Conservation (phyloP, 2,888 invertebrate species). For the Drosophila quinaria region DNA sequence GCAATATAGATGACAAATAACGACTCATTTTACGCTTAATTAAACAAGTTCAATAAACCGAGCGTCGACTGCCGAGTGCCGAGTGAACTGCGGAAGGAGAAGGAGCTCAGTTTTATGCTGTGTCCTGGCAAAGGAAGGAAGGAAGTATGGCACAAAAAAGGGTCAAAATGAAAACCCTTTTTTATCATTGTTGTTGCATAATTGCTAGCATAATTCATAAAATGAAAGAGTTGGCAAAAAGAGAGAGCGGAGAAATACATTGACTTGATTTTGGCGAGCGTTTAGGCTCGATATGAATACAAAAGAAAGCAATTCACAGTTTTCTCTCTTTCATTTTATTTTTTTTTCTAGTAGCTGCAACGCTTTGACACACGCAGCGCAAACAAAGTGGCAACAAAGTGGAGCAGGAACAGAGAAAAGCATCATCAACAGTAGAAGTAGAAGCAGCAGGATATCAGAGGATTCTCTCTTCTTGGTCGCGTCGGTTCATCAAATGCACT, state of each 20-base stretch:
- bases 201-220: constrained; percentile 81
- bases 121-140: constrained; percentile 25
- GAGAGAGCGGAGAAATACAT: constrained; percentile 62
- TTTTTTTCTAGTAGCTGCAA: constrained; percentile 1
- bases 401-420: constrained; percentile 37
- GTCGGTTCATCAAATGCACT: constrained; percentile 79
- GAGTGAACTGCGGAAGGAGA: neutral
- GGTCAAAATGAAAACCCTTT: constrained; percentile 51
- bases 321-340: constrained; percentile 8
- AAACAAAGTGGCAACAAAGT: constrained; percentile 66
- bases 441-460: constrained; percentile 42
- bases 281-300: constrained; percentile 65
- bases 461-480: constrained; percentile 27
- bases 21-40: constrained; percentile 76
- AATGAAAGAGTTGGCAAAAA: constrained; percentile 38
- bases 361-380: constrained; percentile 60
- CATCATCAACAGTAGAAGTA: constrained; percentile 24
- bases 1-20: constrained; percentile 65
- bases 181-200: constrained; percentile 68
- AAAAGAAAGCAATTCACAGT: constrained; percentile 52
- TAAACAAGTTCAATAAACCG: constrained; percentile 81
- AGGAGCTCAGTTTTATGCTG: constrained; percentile 20
- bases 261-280: constrained; percentile 73
- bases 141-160: constrained; percentile 18
- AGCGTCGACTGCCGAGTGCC: constrained; percentile 24